Conservation (phyloP, 30 jellyfish, hydroid and myxozoan genomes). For the Morbakka virulenta region DNA sequence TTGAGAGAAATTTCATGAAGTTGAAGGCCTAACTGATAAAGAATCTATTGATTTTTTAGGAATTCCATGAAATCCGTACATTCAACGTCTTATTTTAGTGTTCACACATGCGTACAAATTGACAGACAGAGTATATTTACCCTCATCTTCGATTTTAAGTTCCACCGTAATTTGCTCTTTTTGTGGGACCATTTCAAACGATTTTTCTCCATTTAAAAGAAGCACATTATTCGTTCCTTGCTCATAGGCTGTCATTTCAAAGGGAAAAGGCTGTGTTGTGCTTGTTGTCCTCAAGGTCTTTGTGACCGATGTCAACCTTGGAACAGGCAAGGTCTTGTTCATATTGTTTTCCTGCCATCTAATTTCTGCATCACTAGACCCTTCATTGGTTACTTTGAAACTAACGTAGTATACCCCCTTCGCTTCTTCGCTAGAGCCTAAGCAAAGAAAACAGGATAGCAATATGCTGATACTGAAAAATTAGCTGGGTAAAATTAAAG, state of each 20-base stretch:
- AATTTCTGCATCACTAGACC: slow-evolving; percentile 39
- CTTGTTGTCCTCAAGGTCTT: slow-evolving; percentile 5
- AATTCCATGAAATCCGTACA: no score
- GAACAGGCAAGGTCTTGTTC: slow-evolving; percentile 16
- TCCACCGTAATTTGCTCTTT: slow-evolving; percentile 3
- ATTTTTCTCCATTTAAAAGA: slow-evolving; percentile 24
- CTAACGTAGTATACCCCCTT: slow-evolving; percentile 36
- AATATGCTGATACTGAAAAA: no score
- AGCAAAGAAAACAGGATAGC: not conserved
- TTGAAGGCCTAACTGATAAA: no score
- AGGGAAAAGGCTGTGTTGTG: slow-evolving; percentile 29
- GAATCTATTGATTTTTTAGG: no score
- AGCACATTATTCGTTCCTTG: slow-evolving; percentile 52
- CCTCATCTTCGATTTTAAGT: slow-evolving; percentile 3
- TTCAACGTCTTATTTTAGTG: no score
- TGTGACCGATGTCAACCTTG: not conserved
- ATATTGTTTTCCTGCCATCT: slow-evolving; percentile 14
- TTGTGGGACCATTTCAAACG: slow-evolving; percentile 15
- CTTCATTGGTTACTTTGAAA: slow-evolving; percentile 6
- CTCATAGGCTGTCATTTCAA: slow-evolving; percentile 19
- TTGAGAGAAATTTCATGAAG: no score
- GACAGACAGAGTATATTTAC: no score
- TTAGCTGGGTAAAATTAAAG: no score
- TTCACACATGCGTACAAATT: no score
- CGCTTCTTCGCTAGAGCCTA: not conserved